Evolutionary conservation across 2,797 vertebrate species (phyloP), one percentile per base, ranked within the genome.

Genomic region (Acridotheres tristis): DNA sequence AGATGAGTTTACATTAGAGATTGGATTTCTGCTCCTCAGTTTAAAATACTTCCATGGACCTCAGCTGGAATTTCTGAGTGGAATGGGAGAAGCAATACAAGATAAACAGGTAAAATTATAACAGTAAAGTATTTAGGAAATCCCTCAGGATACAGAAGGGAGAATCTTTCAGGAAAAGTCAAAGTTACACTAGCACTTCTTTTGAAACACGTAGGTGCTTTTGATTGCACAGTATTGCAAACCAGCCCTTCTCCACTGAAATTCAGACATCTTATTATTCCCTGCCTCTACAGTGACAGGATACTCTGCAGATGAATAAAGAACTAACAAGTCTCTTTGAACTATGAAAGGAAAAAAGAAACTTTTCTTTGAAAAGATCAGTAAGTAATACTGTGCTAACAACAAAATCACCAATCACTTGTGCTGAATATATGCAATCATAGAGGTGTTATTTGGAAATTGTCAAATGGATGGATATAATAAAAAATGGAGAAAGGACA

Each of bases 131-230:
- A 66, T 71, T 87, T 57, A 73, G 7, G 13, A 88, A 82, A 68
- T 66, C 10, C 13, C 16, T 42, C 25, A 30, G 9, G 9, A 66
- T 25, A 74, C 7, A 40, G 11, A 68, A 65, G 57, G 30, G 7
- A 77, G 4, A 85, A 50, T 10, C 9, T 76, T 7, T 40, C 47
- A 63, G 17, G 55, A 82, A 85, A 58, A 14, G 11, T 67, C 4
- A 21, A 76, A 62, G 5, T 48, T 74, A 55, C 23, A 26, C 7
- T 22, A 77, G 5, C 7, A 18, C 3, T 66, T 66, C 32, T 36
- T 82, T 65, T 36, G n/a, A 86, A 84, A 71, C 8, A 38, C 0
- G 0, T 19, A 22, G 16, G 26, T 66, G 25, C 1, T 58, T 8
- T 90, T 67, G 17, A 34, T 59, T 2, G 1, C 18, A 26, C 16